Base-by-base conservation (phyloP, 92 coral and sea anemone genomes). In the Epizoanthus fatuus region DNA sequence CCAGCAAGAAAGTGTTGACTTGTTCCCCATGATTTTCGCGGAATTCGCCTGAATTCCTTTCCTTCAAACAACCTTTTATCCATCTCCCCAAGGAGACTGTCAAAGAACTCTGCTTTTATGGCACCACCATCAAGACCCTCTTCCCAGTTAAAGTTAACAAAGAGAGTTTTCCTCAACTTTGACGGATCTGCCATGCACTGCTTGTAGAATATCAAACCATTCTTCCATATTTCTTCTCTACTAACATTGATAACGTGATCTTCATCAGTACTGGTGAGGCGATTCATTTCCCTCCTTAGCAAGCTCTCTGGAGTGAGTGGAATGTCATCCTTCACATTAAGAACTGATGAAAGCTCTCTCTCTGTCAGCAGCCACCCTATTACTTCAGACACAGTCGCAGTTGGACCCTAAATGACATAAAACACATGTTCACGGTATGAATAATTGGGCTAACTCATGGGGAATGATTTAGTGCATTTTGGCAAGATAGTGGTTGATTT, bases 221-320 rank as follows among this genome's bases (percentile, higher is more conserved):
- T 8, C 80, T 49, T 74, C 80, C 80, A 74, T 74, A 74, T 74
- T 74, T 74, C 80, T 47, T 52, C 12, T 74, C 80, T 74, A 44
- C 16, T 74, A 4, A 74, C 80, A 51, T 32, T 16, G 39, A 74
- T 47, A 51, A 74, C 32, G 16, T 74, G 69, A 20, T 74, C 62
- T 47, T 74, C 80, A 22, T 12, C 5, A 3, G 51, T 52, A 51
- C 56, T 74, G 29, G 56, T 39, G 9, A 74, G 63, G n/a, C 39
- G 40, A 3, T 53, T 32, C 25, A 74, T 51, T 4, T 74, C 60
- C 20, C 16, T 74, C 22, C 10, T 49, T 9, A 74, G 20, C 3
- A 74, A 55, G 32, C 4, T 32, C 6, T 74, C 80, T 40, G 45
- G 4, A 40, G 45, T 40, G 6, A 40, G 4, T 3, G 45, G 45